Base-by-base conservation (phyloP, 2,797 vertebrate genomes). In the Pangasius macronema region DNA sequence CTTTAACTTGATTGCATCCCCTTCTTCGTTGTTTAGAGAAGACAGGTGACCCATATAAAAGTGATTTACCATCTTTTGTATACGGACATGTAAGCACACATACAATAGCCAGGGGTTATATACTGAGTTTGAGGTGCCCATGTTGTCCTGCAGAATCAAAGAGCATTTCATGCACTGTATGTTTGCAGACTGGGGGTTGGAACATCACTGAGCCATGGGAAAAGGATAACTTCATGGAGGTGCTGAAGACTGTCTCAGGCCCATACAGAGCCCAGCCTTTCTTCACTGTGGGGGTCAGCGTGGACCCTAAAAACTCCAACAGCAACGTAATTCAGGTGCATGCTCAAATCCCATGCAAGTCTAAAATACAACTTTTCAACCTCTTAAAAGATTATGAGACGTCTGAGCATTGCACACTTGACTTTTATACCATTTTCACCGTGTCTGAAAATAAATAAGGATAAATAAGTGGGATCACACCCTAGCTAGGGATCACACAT, bases 261-360 rank as follows among this genome's bases (percentile, higher is more conserved):
- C 98, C 97, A 0, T 98, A 98, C 90, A 94, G 97, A 65, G 97
- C 97, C 0, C 96, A 97, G 67, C 98, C 98, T 0, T 99, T 99
- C 94, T 99, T 99, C 93, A 97, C 97, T 0, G 95, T 99, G 4
- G 97, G 97, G 0, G 95, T 99, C 92, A 97, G 97, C 1, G 95
- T 97, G 0, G 98, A 99, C 90, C 97, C 97, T 59, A 99, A 99
- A 91, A 99, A 96, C 93, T 99, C 98, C 90, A 99, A 99, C 95
- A 98, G 97, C 93, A 99, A 99, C 10, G 65, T 99, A 84, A 99
- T 99, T 90, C 97, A 99, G 97, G 98, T 99, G 90, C 61, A 51
- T 55, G 6, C 14, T 72, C 30, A 49, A n/a, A 63, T 46, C 27
- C 27, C 14, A 57, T 39, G 11, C 70, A 39, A 22, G n/a, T 39